Percentiles rank a stretch among this genome's conserved stretches.
Conservation (phyloP, 2,888 invertebrate genomes). For the Eulithis prunata region DNA sequence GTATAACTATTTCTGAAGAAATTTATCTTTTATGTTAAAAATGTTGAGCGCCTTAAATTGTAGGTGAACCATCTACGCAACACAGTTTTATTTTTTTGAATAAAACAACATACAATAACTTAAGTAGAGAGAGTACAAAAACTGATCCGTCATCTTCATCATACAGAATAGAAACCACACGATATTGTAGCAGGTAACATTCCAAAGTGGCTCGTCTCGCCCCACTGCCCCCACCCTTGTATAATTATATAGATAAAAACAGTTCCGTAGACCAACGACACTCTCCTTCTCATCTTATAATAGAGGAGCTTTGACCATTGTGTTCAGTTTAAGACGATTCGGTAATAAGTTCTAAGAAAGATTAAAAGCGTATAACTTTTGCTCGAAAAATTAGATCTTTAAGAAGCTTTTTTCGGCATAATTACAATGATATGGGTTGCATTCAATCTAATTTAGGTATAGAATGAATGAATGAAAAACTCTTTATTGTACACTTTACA, state of each 20-base stretch:
- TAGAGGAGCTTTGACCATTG: conserved; percentile 52
- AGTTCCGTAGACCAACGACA: conserved; percentile 54
- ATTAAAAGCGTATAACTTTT: too few species aligned
- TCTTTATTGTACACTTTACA: too few species aligned
- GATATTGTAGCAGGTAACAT: conserved; percentile 61
- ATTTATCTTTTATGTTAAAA: not conserved
- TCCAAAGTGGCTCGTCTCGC: conserved; percentile 50
- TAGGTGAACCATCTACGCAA: too few species aligned
- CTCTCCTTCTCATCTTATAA: conserved; percentile 48
- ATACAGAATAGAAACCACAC: conserved; percentile 43
- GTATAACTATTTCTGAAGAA: not conserved
- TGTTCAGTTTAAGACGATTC: conserved; percentile 12
- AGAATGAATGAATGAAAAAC: too few species aligned
- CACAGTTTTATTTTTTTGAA: too few species aligned
- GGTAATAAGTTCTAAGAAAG: too few species aligned
- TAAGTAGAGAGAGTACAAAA: not conserved
- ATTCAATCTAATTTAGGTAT: too few species aligned
- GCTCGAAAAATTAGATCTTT: too few species aligned
- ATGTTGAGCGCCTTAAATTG: not conserved
- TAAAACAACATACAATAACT: too few species aligned
- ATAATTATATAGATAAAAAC: conserved; percentile 65
- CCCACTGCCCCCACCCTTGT: conserved; percentile 41
- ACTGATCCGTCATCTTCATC: conserved; percentile 12
- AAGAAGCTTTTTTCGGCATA: too few species aligned
- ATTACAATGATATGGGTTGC: too few species aligned